Percentiles rank a stretch among this genome's conserved stretches.
These are phyloP conservation scores for Limanda limanda DNA, from an alignment of 2,113 vertebrate genomes.

Conservation along the genomic window DNA sequence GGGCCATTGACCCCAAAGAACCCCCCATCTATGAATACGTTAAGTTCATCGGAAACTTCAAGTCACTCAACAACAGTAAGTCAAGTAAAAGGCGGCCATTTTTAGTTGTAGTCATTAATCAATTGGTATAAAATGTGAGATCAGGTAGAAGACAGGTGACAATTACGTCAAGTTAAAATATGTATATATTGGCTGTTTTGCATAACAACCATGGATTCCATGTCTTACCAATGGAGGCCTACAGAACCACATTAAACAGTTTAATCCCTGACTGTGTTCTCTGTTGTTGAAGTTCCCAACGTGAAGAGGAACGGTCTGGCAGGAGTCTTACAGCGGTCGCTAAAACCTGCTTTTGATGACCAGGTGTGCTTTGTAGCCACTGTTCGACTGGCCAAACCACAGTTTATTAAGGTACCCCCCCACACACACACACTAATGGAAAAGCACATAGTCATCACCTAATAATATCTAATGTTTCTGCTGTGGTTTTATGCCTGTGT, in stretches of 20 bases:
- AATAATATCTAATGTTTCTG: not conserved
- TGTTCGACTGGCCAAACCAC: slow-evolving; percentile 95
- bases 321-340: slow-evolving; percentile 92
- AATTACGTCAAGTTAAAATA: too few relatives aligned
- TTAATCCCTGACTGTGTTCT: not conserved
- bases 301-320: slow-evolving; percentile 94
- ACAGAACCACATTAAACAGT: not conserved
- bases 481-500: not conserved
- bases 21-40: slow-evolving; percentile 97
- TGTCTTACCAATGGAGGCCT: not conserved
- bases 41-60: slow-evolving; percentile 98
- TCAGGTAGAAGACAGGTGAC: not conserved
- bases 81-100: not conserved
- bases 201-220: too few relatives aligned
- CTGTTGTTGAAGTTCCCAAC: slow-evolving; percentile 85
- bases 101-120: too few relatives aligned
- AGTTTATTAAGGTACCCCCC: slow-evolving; percentile 94
- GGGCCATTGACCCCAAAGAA: slow-evolving; percentile 96
- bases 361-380: slow-evolving; percentile 98
- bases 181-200: too few relatives aligned
- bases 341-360: slow-evolving; percentile 92
- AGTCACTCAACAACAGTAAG: slow-evolving; percentile 94
- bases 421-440: not conserved
- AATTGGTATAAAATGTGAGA: too few relatives aligned
- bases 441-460: not conserved